These are phyloP conservation scores for Colletes collaris DNA, from an alignment of 2,888 invertebrate genomes.

Conservation along the genomic window DNA sequence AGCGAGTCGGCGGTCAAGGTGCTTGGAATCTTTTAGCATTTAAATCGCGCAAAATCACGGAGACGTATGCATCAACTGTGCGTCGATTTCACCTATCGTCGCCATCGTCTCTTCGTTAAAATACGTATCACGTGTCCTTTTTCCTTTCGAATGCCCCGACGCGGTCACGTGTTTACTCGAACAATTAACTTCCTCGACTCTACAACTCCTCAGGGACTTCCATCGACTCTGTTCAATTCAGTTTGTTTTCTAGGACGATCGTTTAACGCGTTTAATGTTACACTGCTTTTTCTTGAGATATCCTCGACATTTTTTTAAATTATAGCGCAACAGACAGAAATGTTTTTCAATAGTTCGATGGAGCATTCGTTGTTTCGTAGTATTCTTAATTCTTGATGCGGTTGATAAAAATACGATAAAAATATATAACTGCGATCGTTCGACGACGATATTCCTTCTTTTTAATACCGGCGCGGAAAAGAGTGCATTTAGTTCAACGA, in stretches of 20 bases:
- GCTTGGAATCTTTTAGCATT: constrained; percentile 46
- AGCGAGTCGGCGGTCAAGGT: constrained; percentile 48
- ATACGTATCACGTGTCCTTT: background rate
- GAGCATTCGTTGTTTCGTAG: too few species aligned
- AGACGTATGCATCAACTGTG: constrained; percentile 21
- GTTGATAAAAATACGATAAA: too few species aligned
- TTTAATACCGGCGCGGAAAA: background rate
- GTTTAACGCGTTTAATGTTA: too few species aligned
- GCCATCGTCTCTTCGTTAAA: background rate
- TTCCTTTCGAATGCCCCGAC: background rate
- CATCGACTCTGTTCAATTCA: too few species aligned
- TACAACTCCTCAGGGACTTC: too few species aligned
- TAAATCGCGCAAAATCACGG: constrained; percentile 26
- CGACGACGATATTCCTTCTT: background rate
- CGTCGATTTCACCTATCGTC: constrained; percentile 30
- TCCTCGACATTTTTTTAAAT: too few species aligned
- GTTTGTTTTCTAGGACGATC: too few species aligned
- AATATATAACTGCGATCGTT: constrained; percentile 7
- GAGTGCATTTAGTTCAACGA: background rate
- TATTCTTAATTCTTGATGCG: too few species aligned
- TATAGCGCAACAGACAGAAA: too few species aligned
- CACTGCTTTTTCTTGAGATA: too few species aligned
- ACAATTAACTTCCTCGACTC: background rate
- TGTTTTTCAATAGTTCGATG: too few species aligned
- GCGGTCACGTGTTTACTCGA: constrained; percentile 1